Percentiles rank a stretch among this genome's conserved stretches.
Conservation (phyloP, 2,113 vertebrate species). For the Pseudopodoces humilis region DNA sequence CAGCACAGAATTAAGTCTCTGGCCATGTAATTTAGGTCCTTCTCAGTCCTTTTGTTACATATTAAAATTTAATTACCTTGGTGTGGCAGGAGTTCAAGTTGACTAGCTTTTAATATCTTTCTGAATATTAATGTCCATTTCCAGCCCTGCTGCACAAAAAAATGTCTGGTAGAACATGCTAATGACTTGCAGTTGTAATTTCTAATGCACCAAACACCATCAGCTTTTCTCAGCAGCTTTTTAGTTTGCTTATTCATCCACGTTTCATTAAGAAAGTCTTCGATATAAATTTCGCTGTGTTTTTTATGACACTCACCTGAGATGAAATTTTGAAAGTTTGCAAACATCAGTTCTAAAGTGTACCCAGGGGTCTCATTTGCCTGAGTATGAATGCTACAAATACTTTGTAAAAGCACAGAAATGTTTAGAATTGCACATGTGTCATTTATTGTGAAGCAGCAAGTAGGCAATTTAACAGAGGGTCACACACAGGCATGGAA, state of each 20-base stretch:
- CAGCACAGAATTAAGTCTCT: neutral
- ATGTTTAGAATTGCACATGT: neutral
- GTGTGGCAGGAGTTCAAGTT: neutral
- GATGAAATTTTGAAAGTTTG: neutral
- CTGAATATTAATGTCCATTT: neutral
- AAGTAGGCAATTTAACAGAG: neutral
- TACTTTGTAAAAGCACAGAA: slow-evolving; percentile 12
- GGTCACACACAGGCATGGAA: slow-evolving; percentile 35
- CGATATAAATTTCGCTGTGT: neutral
- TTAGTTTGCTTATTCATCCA: neutral
- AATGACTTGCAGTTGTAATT: neutral
- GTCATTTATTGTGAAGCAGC: slow-evolving; percentile 1
- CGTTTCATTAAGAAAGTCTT: neutral
- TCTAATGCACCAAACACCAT: neutral
- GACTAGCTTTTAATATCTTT: neutral
- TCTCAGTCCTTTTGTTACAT: neutral
- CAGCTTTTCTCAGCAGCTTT: neutral
- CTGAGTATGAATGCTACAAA: slow-evolving; percentile 1
- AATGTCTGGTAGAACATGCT: neutral
- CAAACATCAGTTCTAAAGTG: neutral
- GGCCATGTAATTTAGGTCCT: neutral
- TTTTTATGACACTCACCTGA: slow-evolving; percentile 19
- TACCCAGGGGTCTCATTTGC: neutral
- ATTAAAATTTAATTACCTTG: neutral
- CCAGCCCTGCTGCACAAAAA: neutral